Evolutionary conservation across 2,113 vertebrate genomes (phyloP).

Genomic region (Nettapus auritus): DNA sequence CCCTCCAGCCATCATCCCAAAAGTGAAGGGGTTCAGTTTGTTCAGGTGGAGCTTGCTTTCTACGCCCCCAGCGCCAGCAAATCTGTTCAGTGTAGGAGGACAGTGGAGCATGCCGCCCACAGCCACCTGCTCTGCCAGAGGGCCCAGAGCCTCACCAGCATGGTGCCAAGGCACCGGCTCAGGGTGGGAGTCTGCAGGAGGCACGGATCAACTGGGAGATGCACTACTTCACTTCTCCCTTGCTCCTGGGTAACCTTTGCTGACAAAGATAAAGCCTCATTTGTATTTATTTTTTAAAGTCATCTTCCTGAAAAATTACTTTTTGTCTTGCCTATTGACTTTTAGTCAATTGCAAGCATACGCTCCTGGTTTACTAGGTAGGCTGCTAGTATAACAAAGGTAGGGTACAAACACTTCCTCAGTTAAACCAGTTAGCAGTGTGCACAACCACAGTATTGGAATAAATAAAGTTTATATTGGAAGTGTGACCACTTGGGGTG

Average conservation of each 20-base stretch:
- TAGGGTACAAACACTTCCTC: background rate
- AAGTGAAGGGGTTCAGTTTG: background rate
- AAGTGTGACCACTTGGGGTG: background rate
- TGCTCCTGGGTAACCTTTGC: background rate
- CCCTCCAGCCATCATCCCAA: background rate
- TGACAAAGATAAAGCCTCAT: background rate
- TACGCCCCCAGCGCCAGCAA: background rate
- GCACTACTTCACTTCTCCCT: background rate
- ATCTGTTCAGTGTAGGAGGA: constrained; percentile 43
- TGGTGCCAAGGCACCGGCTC: background rate
- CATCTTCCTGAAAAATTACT: background rate
- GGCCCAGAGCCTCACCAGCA: background rate
- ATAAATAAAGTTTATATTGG: background rate
- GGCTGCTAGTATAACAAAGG: background rate
- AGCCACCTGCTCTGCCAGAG: constrained; percentile 43
- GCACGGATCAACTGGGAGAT: background rate
- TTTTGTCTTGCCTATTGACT: fast-evolving
- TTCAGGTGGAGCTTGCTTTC: constrained; percentile 12
- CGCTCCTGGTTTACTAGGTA: background rate
- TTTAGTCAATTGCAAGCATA: background rate
- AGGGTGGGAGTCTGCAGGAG: background rate
- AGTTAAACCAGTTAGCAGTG: background rate
- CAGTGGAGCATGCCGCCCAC: background rate
- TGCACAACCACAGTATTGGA: background rate
- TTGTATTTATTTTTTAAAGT: background rate